Conservation (phyloP, 2,888 invertebrate genomes). For the Hypomecis punctinalis region DNA sequence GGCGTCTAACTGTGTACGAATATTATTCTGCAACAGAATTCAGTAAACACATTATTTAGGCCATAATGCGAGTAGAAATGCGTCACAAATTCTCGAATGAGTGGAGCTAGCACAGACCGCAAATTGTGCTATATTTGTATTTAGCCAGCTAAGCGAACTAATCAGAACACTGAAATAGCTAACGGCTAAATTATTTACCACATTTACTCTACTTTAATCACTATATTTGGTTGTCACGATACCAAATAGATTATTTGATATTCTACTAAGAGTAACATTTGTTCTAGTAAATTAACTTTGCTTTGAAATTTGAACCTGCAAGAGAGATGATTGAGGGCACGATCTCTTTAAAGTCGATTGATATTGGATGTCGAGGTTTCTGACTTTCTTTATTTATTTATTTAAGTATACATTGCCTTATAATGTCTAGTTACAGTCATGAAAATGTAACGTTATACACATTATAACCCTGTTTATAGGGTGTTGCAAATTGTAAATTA, state of each 20-base stretch:
- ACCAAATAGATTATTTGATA: background rate
- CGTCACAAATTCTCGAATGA: slow-evolving; percentile 15
- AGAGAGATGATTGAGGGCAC: no score
- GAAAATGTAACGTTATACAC: no score
- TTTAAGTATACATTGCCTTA: no score
- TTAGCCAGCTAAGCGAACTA: slow-evolving; percentile 16
- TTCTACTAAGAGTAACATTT: background rate
- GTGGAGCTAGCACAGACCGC: slow-evolving; percentile 15
- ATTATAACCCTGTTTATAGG: no score
- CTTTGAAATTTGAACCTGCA: no score
- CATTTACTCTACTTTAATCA: no score
- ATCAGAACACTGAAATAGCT: slow-evolving; percentile 19
- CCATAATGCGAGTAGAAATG: slow-evolving; percentile 15
- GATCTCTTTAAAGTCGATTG: no score
- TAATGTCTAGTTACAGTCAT: no score
- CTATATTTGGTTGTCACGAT: background rate
- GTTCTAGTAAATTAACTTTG: no score
- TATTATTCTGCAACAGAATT: slow-evolving; percentile 5
- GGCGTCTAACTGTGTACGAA: background rate
- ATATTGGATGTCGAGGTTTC: no score
- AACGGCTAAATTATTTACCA: background rate
- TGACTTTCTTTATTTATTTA: no score
- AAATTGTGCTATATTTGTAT: slow-evolving; percentile 30
- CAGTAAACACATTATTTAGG: slow-evolving; percentile 12
- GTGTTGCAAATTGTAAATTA: no score